A percentile compares a stretch with the other conserved stretches of the same genome.
Conservation (phyloP, 2,888 invertebrate genomes). For the Melanostoma mellinum region DNA sequence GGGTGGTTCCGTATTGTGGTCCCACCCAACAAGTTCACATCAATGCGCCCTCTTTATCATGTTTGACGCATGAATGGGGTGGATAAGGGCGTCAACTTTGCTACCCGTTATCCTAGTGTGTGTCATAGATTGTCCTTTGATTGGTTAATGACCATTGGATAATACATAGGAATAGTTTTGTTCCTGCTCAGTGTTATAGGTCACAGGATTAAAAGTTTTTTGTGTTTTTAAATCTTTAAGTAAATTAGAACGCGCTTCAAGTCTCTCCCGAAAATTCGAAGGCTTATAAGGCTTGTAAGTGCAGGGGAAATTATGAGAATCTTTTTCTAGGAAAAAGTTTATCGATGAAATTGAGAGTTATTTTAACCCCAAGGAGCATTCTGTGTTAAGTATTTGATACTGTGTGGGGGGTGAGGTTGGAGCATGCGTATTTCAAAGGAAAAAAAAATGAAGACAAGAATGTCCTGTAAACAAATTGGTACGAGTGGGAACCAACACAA, state of each 20-base stretch:
- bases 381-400: neutral
- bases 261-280: slow-evolving; percentile 58
- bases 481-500: slow-evolving; percentile 42
- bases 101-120: slow-evolving; percentile 33
- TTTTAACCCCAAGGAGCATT: slow-evolving; percentile 50
- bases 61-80: slow-evolving; percentile 70
- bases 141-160: slow-evolving; percentile 58
- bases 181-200: slow-evolving; percentile 71
- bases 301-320: slow-evolving; percentile 51
- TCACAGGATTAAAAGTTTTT: slow-evolving; percentile 69
- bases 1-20: slow-evolving; percentile 56
- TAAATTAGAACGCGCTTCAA: slow-evolving; percentile 70
- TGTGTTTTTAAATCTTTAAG: slow-evolving; percentile 63
- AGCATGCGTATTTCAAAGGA: slow-evolving; percentile 47
- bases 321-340: slow-evolving; percentile 56
- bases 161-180: slow-evolving; percentile 53
- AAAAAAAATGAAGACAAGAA: slow-evolving; percentile 3
- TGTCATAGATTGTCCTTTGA: slow-evolving; percentile 40
- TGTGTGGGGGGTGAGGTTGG: slow-evolving; percentile 41
- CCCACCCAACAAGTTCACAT: slow-evolving; percentile 55
- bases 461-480: slow-evolving; percentile 18
- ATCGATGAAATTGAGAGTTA: slow-evolving; percentile 71
- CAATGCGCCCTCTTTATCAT: slow-evolving; percentile 5
- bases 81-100: slow-evolving; percentile 60
- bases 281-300: slow-evolving; percentile 37